phyloP scores from a whole-genome alignment of 2,888 invertebrate species.

The Pherbina coryleti region DNA sequence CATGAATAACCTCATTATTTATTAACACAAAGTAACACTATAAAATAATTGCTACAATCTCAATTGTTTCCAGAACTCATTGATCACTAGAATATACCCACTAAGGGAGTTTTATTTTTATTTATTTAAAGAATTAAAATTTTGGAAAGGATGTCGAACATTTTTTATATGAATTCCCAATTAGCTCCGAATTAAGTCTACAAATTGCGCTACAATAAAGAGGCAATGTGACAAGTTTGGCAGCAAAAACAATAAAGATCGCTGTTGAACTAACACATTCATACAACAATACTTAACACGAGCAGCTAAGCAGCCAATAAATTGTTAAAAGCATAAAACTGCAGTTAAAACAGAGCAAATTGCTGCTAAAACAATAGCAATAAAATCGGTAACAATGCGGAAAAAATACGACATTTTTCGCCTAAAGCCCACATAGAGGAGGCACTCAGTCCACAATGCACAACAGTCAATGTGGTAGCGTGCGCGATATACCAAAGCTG shows the following conservation, averaged over 20 bases:
- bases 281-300: slow-evolving; percentile 2
- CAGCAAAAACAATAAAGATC: neutral
- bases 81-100: too few species aligned
- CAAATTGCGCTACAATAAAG: neutral
- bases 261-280: neutral
- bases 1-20: too few species aligned
- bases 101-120: too few species aligned
- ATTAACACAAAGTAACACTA: too few species aligned
- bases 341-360: slow-evolving; percentile 10
- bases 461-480: neutral
- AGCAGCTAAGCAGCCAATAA: slow-evolving; percentile 25
- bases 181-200: too few species aligned
- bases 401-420: neutral
- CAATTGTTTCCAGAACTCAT: too few species aligned
- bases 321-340: slow-evolving; percentile 37
- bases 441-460: neutral
- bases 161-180: too few species aligned
- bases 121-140: too few species aligned
- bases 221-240: neutral
- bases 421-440: neutral
- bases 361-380: neutral
- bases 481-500: slow-evolving; percentile 9
- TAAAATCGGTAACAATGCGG: neutral
- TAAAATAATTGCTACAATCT: too few species aligned
- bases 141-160: too few species aligned